These are phyloP conservation scores for Cyphomyrus discorhynchus DNA, from an alignment of 2,113 vertebrate species.

Conservation along the genomic window DNA sequence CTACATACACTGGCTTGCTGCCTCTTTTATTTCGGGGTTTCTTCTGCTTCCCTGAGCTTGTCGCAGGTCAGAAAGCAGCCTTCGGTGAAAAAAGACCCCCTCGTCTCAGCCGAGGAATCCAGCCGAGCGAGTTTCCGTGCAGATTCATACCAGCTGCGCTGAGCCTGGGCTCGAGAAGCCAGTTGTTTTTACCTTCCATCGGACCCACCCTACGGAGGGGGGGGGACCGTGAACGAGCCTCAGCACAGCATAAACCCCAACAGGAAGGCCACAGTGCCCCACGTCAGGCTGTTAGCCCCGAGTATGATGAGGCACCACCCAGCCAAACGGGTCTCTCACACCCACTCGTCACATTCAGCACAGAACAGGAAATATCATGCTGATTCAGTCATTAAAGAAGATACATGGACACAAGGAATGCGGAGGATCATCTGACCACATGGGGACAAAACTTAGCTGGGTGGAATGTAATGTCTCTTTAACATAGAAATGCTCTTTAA, in stretches of 20 bases:
- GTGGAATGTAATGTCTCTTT: neutral
- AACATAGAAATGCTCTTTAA: neutral
- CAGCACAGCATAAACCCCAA: neutral
- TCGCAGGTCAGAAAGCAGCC: neutral
- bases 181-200: neutral
- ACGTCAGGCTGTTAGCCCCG: neutral
- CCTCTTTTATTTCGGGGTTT: neutral
- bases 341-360: slow-evolving; percentile 34
- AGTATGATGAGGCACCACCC: neutral
- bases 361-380: slow-evolving; percentile 9
- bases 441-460: neutral
- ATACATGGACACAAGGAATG: slow-evolving; percentile 9
- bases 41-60: neutral
- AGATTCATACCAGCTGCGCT: neutral
- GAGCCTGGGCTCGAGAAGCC: neutral
- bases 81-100: neutral
- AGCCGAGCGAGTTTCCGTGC: neutral
- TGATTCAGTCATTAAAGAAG: neutral
- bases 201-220: neutral
- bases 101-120: neutral
- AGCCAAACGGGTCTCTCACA: neutral
- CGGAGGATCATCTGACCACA: neutral
- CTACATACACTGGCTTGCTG: neutral
- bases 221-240: neutral
- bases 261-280: neutral